Conservation (phyloP, 2,113 vertebrate genomes). For the Phrynosoma platyrhinos region DNA sequence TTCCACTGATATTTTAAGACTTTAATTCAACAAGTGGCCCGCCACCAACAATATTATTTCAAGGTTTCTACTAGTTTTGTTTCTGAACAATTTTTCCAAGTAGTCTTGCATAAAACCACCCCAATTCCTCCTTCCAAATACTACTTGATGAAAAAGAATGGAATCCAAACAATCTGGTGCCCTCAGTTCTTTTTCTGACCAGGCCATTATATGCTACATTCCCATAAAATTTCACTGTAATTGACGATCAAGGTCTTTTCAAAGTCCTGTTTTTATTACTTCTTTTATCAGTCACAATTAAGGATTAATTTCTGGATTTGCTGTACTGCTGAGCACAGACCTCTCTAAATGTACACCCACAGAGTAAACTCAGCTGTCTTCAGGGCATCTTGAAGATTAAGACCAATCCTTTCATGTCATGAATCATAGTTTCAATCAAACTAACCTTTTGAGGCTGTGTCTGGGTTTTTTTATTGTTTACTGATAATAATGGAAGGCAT, state of each 20-base stretch:
- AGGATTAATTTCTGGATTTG: background rate
- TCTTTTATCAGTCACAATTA: background rate
- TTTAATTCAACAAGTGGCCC: no score
- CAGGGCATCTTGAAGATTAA: slow-evolving; percentile 34
- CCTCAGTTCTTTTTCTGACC: background rate
- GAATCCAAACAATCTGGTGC: background rate
- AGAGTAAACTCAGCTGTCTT: background rate
- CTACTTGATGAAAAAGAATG: background rate
- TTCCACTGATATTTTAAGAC: no score
- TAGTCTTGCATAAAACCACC: no score
- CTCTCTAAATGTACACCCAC: background rate
- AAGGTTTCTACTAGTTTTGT: no score
- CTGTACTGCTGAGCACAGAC: background rate
- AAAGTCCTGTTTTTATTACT: background rate
- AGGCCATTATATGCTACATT: background rate
- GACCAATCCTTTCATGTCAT: slow-evolving; percentile 9
- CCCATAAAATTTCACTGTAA: background rate
- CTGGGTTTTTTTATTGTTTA: background rate
- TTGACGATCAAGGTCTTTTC: background rate
- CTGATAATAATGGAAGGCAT: background rate
- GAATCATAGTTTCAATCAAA: slow-evolving; percentile 41
- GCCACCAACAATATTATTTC: no score
- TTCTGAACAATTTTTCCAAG: no score
- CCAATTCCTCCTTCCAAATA: no score
- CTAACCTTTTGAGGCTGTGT: background rate